These are phyloP conservation scores for Apostichopus californicus DNA, from an alignment of 35 echinoderm and acorn worm species.

Conservation along the genomic window DNA sequence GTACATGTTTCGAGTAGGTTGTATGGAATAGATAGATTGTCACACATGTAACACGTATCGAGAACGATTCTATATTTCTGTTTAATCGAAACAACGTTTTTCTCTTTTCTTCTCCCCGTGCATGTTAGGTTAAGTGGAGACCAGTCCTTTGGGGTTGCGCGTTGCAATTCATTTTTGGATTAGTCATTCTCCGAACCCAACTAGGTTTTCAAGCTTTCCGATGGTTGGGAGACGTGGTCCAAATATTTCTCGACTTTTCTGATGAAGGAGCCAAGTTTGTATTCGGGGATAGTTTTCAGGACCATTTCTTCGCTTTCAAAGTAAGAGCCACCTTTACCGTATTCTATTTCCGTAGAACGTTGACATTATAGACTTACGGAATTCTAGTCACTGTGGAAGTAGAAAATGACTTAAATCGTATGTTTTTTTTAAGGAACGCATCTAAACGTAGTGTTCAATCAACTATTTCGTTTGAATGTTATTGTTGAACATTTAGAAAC, in stretches of 20 bases:
- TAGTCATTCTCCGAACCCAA: slow-evolving; percentile 71
- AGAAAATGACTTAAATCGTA: too few species aligned
- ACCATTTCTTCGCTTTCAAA: slow-evolving; percentile 89
- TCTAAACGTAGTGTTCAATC: too few species aligned
- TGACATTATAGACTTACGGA: too few species aligned
- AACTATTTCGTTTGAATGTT: too few species aligned
- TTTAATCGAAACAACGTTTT: background rate
- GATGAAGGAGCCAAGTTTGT: slow-evolving; percentile 73
- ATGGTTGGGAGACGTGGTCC: slow-evolving; percentile 64
- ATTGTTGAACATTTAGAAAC: too few species aligned
- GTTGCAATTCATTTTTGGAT: slow-evolving; percentile 79
- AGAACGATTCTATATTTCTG: too few species aligned
- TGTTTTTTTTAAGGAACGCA: too few species aligned
- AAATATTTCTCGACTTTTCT: slow-evolving; percentile 71
- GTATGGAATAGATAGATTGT: too few species aligned
- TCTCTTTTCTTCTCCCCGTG: background rate
- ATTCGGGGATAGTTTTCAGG: slow-evolving; percentile 63
- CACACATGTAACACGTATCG: too few species aligned
- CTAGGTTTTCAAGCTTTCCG: slow-evolving; percentile 65
- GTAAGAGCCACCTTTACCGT: slow-evolving; percentile 29
- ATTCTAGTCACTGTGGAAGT: too few species aligned
- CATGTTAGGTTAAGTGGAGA: slow-evolving; percentile 79
- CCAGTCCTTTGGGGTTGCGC: slow-evolving; percentile 83
- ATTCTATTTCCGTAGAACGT: too few species aligned
- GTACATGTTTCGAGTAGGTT: too few species aligned